phyloP scores from a whole-genome alignment of 2,797 vertebrate species.

The Poliocrania exsul region DNA sequence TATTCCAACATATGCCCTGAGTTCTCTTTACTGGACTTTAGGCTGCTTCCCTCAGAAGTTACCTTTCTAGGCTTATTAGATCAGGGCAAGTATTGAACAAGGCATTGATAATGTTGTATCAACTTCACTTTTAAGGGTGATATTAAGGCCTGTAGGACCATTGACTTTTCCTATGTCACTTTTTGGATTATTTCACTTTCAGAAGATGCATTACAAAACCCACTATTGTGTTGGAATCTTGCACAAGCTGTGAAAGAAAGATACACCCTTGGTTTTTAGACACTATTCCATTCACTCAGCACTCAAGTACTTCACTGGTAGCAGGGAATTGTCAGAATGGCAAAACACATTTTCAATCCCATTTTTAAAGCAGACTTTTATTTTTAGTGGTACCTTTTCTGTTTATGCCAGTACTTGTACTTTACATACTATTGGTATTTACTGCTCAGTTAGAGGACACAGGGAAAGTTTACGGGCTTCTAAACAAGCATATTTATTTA shows the following conservation, averaged over 20 bases:
- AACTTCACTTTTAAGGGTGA: neutral
- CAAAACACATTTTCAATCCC: neutral
- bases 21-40: neutral
- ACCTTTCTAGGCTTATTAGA: neutral
- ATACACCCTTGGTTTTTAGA: neutral
- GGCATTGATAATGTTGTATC: neutral
- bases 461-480: neutral
- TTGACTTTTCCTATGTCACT: neutral
- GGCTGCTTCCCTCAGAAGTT: neutral
- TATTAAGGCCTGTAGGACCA: neutral
- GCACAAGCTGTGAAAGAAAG: neutral
- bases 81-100: neutral
- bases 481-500: neutral
- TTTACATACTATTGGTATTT: neutral
- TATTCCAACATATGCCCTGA: accelerated
- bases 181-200: neutral
- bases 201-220: neutral
- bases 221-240: neutral
- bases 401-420: neutral
- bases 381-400: neutral
- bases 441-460: neutral
- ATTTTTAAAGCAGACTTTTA: neutral
- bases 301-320: neutral
- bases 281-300: neutral
- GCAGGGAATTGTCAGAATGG: neutral